Conservation (phyloP, 92 coral and sea anemone species). For the Bergia sp. region DNA sequence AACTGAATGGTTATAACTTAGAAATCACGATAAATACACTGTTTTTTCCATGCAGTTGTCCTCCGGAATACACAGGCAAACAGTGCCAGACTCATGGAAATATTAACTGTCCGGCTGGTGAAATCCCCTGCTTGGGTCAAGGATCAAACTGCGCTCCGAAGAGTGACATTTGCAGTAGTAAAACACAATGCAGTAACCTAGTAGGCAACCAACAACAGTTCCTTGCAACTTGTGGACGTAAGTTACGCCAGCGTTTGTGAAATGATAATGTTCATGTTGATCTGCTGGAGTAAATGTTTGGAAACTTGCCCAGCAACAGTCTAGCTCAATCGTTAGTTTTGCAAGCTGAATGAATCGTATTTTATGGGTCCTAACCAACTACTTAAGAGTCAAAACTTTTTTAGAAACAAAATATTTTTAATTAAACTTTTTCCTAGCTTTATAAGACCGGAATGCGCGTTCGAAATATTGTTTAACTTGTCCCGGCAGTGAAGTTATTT, state of each 20-base stretch:
- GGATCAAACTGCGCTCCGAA: constrained; percentile 26
- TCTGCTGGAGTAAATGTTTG: too few relatives aligned
- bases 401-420: too few relatives aligned
- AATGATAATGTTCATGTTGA: too few relatives aligned
- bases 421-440: too few relatives aligned
- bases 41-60: constrained; percentile 1
- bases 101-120: background rate
- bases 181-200: background rate
- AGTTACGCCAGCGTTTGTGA: background rate
- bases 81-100: constrained; percentile 15
- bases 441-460: too few relatives aligned
- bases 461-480: background rate
- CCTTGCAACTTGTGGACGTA: constrained; percentile 35
- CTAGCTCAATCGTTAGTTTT: too few relatives aligned
- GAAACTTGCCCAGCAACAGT: too few relatives aligned
- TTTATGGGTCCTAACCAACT: too few relatives aligned
- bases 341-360: too few relatives aligned
- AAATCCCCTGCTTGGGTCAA: constrained; percentile 14
- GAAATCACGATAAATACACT: background rate
- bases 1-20: constrained; percentile 20
- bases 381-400: too few relatives aligned
- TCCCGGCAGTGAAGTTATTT: too few relatives aligned
- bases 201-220: constrained; percentile 20
- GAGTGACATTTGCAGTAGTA: constrained; percentile 10
- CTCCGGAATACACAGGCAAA: constrained; percentile 14